Evolutionary conservation across 1,140 invertebrate species (phyloP).

Genomic region (Bicyclus anynana): DNA sequence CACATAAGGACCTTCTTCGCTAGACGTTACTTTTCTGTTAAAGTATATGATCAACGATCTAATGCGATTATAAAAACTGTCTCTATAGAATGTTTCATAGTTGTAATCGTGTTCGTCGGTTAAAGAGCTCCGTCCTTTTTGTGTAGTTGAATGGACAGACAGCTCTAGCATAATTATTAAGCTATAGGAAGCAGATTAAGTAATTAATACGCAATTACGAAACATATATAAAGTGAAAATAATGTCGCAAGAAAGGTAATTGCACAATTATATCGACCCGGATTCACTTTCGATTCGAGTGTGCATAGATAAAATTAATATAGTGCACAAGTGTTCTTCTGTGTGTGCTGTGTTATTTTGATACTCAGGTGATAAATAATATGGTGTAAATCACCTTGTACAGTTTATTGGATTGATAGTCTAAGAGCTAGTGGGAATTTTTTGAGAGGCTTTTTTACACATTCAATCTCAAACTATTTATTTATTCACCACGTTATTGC

Average conservation of each 20-base stretch:
- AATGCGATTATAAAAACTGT: too few species aligned
- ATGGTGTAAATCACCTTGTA: conserved; percentile 20
- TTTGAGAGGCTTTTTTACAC: neutral
- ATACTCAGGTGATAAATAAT: conserved; percentile 5
- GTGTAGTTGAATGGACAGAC: too few species aligned
- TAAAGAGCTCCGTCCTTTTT: too few species aligned
- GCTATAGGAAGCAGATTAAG: too few species aligned
- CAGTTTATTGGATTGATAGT: neutral
- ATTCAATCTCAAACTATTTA: too few species aligned
- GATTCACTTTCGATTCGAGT: conserved; percentile 40
- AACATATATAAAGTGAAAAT: conserved; percentile 21
- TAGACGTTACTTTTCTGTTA: too few species aligned
- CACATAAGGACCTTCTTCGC: too few species aligned
- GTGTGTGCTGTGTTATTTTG: conserved; percentile 9
- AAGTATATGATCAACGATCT: too few species aligned
- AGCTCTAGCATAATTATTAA: too few species aligned
- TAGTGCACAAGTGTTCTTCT: conserved; percentile 16
- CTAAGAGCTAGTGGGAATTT: neutral
- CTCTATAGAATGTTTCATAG: too few species aligned
- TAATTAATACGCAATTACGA: conserved; percentile 2
- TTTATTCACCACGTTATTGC: too few species aligned
- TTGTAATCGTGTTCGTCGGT: too few species aligned
- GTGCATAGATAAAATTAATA: conserved; percentile 42
- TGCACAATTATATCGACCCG: conserved; percentile 56
- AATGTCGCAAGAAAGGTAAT: conserved; percentile 54